phyloP scores from a whole-genome alignment of 2,888 invertebrate species.

The Dinocampus coccinellae region DNA sequence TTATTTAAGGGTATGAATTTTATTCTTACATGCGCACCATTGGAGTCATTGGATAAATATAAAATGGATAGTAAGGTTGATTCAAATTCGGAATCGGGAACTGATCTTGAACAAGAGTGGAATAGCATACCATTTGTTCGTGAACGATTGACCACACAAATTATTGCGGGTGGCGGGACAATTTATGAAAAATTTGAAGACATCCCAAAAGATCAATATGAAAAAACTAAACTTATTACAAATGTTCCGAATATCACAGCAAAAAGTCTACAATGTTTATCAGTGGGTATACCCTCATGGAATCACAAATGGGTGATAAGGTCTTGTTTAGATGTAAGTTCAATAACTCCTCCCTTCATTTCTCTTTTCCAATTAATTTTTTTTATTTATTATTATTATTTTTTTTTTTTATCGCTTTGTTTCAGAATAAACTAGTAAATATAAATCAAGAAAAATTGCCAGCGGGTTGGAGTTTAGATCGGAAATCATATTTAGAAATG shows the following conservation, averaged over 20 bases:
- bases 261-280: conserved; percentile 81
- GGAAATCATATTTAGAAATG: conserved; percentile 69
- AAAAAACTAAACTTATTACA: conserved; percentile 75
- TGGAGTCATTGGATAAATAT: conserved; percentile 57
- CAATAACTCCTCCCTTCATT: background rate
- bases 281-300: conserved; percentile 75
- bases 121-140: conserved; percentile 70
- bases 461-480: conserved; percentile 74
- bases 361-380: background rate
- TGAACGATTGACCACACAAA: conserved; percentile 74
- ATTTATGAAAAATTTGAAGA: conserved; percentile 73
- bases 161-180: conserved; percentile 76
- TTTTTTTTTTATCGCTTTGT: background rate
- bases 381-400: background rate
- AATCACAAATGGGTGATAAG: conserved; percentile 81
- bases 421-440: conserved; percentile 65
- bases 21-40: conserved; percentile 73
- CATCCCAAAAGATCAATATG: conserved; percentile 73
- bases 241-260: conserved; percentile 81
- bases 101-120: conserved; percentile 74
- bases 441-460: conserved; percentile 73
- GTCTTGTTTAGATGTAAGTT: conserved; percentile 70
- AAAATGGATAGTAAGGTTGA: conserved; percentile 56
- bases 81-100: conserved; percentile 69
- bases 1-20: conserved; percentile 74